Base-by-base conservation (phyloP, 2,113 vertebrate species). In the Pelusios castaneus region DNA sequence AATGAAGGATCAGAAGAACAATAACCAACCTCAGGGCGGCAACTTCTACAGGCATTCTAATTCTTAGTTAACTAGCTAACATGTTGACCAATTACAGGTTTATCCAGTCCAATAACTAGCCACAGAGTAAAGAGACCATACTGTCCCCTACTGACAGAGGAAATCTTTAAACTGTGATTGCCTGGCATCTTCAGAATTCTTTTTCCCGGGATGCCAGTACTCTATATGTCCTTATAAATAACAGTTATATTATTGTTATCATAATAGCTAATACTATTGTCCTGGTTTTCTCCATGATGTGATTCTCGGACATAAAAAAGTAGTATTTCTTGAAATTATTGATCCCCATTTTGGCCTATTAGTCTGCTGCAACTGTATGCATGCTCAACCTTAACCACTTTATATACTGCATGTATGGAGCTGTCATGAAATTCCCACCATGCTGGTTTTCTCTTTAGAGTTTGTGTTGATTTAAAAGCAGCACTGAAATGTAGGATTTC, bases 251-350 rank as follows among this genome's bases (percentile, higher is more conserved):
- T n/a, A 88, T 78, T 56, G 27, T 25, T 56, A 29, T 67, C 96
- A 70, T 56, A 25, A 38, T 41, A 43, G 41, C 45, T 85, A 94
- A 88, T 86, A 84, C 93, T 92, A 58, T 95, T 6, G 90, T 93
- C 91, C 85, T 95, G 94, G 87, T 96, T 96, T 97, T 95, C 90
- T 31, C 76, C 95, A 91, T 95, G 83, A 55, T 79, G 91, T 84
- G 84, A 94, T 91, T 82, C 79, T 87, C 81, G 88, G 76, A 67
- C 95, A 89, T 38, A 58, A 76, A 76, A 29, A 47, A 85, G 96
- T 92, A 24, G 8, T 76, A 12, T 41, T 93, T 41, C 89, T 95
- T 80, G 90, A 95, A 93, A 92, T 54, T 95, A 97, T 85, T 52
- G 85, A 93, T 91, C 79, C 31, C 79, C 31, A 22, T 89, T 76